Base-by-base conservation (phyloP, 1,140 invertebrate species). In the Penaeus chinensis region DNA sequence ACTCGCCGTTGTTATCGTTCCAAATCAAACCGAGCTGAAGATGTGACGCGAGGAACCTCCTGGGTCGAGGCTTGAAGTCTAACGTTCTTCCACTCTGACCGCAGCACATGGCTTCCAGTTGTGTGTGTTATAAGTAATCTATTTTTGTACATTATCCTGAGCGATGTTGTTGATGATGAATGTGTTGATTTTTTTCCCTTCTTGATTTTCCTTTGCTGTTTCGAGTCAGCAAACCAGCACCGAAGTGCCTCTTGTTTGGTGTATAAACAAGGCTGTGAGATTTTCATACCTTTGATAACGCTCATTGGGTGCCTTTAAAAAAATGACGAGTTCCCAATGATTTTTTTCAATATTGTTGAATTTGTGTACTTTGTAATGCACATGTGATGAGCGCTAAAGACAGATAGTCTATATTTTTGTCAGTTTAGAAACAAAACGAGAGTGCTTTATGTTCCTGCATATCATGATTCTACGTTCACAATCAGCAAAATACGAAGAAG, bases 21-120 rank as follows among this genome's bases (percentile, higher is more conserved):
- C 13, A 22, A 76, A 62, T 10, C 54, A 47, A 66, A 42, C 42
- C 54, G 27, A 27, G 65, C 42, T 10, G 54, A 24, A 8, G 74
- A 69, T 10, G 42, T 47, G 61, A 61, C 27, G 4, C 20, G 24
- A 84, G 20, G n/a, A 61, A 61, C 22, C 27, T 20, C n/a, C 24
- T 27, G 20, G 32, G 42, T 61, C 60, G 22, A 77, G 18, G 66
- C 76, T 2, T 42, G 37, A 74, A 11, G n/a, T 7, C 54, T 37
- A 76, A 24, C 42, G 32, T 11, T 37, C 54, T 79, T 54, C 63
- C 32, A 22, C 61, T 47, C 24, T 54, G 24, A 63, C 69, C 54
- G 47, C 47, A 20, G 62, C 78, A 54, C 84, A 32, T 42, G 19
- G 47, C 84, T 79, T 85, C 84, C 77, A 79, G 20, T 66, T 79